These are phyloP conservation scores for Halcyon chelicuti DNA, from an alignment of 2,797 vertebrate species.

Conservation along the genomic window DNA sequence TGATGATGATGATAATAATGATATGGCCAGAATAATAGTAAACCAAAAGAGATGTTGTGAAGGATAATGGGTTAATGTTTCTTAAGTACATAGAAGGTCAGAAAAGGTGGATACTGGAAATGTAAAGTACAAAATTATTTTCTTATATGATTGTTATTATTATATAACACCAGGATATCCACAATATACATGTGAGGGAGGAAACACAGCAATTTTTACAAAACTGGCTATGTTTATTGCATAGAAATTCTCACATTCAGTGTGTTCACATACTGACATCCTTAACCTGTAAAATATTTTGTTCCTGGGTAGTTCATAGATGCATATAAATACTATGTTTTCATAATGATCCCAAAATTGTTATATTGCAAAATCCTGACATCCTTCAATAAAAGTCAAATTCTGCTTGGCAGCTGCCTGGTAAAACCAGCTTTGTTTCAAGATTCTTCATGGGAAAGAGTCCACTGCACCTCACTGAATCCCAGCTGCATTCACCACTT, in stretches of 20 bases:
- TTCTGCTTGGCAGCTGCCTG: background rate
- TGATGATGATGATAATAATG: background rate
- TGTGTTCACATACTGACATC: background rate
- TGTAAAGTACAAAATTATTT: background rate
- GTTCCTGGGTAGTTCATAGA: background rate
- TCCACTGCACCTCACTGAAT: background rate
- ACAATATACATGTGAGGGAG: background rate
- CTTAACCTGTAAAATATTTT: background rate
- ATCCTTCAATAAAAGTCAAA: background rate
- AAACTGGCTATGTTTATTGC: background rate
- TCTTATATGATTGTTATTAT: background rate
- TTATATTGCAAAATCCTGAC: background rate
- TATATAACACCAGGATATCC: background rate
- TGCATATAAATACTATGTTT: background rate
- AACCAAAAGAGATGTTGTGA: background rate
- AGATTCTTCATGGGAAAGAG: background rate
- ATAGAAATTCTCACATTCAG: background rate
- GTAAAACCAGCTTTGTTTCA: background rate
- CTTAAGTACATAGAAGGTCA: background rate
- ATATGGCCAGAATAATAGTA: background rate
- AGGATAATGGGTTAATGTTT: background rate
- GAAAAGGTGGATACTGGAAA: background rate
- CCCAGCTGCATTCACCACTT: background rate
- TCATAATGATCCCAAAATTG: background rate
- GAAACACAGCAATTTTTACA: background rate